Evolutionary conservation across 53 echinoderm and acorn worm species (phyloP).

Genomic region (Holothuria leucospilota): DNA sequence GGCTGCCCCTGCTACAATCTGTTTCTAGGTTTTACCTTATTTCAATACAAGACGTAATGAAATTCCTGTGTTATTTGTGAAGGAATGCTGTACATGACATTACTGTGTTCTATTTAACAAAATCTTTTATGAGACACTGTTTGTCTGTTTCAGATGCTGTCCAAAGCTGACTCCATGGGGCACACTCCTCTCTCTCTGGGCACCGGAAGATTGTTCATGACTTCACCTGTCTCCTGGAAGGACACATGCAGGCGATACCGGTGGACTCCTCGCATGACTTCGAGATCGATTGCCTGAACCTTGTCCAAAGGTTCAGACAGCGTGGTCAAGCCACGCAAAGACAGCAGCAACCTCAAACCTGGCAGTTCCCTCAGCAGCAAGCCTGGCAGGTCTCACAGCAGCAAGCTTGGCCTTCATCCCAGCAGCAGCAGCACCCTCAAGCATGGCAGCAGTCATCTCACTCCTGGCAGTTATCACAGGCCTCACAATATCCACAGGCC

Average conservation of each 20-base stretch:
- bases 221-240: slow-evolving; percentile 43
- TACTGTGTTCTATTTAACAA: background rate
- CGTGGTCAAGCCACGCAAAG: background rate
- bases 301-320: no score
- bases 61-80: background rate
- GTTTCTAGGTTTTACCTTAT: background rate
- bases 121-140: background rate
- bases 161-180: slow-evolving; percentile 53
- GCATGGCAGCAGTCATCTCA: slow-evolving; percentile 7
- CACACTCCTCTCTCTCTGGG: slow-evolving; percentile 5
- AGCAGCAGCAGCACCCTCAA: slow-evolving; percentile 18
- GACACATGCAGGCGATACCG: slow-evolving; percentile 44
- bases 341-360: background rate
- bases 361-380: slow-evolving; percentile 34
- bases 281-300: no score
- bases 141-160: slow-evolving; percentile 50
- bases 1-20: no score
- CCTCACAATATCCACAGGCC: background rate
- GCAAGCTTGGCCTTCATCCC: no score
- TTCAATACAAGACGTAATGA: slow-evolving; percentile 1
- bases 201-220: slow-evolving; percentile 47
- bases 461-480: slow-evolving; percentile 6
- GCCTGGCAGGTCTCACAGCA: slow-evolving; percentile 8
- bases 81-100: slow-evolving; percentile 14
- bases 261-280: slow-evolving; percentile 51